Evolutionary conservation across 2,113 vertebrate genomes (phyloP).

Genomic region (Lepus europaeus): DNA sequence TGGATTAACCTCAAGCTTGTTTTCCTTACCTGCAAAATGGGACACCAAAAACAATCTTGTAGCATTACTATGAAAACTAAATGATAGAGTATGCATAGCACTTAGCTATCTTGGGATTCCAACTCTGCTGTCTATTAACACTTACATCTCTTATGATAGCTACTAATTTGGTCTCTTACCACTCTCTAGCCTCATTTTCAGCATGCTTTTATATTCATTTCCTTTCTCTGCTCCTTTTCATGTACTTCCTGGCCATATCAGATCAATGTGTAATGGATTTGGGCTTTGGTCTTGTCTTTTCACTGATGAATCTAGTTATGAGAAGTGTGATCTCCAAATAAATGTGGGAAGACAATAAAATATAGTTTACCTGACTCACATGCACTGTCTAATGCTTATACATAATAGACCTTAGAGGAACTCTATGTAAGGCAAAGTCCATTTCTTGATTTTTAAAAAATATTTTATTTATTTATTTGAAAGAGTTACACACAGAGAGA

Average conservation of each 20-base stretch:
- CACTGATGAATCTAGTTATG: background rate
- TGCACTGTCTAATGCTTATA: background rate
- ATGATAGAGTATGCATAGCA: background rate
- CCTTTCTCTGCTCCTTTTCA: constrained; percentile 8
- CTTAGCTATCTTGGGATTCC: background rate
- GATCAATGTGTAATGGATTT: background rate
- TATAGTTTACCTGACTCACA: background rate
- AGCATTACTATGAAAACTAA: background rate
- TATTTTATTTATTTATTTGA: no score
- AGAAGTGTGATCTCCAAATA: background rate
- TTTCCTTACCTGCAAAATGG: background rate
- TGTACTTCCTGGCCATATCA: background rate
- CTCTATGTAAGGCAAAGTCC: background rate
- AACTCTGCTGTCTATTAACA: background rate
- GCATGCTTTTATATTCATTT: background rate
- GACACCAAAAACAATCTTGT: background rate
- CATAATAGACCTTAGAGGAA: background rate
- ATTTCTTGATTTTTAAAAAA: background rate
- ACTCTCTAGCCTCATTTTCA: background rate
- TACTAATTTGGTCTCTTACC: background rate
- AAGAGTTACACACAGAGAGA: no score
- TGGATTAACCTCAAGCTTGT: background rate
- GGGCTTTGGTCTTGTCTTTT: background rate
- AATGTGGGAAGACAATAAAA: background rate
- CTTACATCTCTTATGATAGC: background rate